Evolutionary conservation across 2,113 vertebrate species (phyloP), one percentile per base, ranked within the genome.

Genomic region (Pelmatolapia mariae): DNA sequence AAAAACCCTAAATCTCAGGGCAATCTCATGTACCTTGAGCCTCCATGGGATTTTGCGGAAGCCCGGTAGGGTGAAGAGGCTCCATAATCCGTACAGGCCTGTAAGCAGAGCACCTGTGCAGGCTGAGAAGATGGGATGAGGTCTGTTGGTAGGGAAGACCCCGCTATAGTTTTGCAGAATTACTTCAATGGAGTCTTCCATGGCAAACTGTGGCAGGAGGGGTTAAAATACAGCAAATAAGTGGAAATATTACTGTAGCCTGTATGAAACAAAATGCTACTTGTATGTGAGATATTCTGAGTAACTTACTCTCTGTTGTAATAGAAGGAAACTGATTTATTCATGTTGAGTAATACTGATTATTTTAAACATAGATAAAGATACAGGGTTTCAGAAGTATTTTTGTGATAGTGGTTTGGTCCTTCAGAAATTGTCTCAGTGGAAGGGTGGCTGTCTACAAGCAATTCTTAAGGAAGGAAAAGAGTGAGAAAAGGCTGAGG

Each of bases 111-210:
- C 90, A 1, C 93, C 93, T 3, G 90, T 73, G 43, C 89, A 90
- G 86, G 91, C 89, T 1, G 94, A 92, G 19, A 96, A 3, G 2
- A 86, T 10, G 0, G 87, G 90, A 76, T 93, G 93, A 43, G 94
- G 47, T 71, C 36, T 83, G 53, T 13, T 79, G 56, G 40, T 76
- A 8, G 82, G 54, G 16, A 87, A 66, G 40, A 90, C 66, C 26
- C 50, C 79, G 7, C 36, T 7, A 19, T 78, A 22, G 12, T 97
- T 92, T 40, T 96, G 91, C 26, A 97, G 94, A 82, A 96, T 94
- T 38, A 95, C 45, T 5, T 97, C 96, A 19, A 96, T 93, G 9
- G 91, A 80, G 89, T 97, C 96, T 71, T 97, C 97, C 96, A 97
- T 97, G 56, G 8, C 50, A 53, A n/a, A 85, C 54, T 52, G 26